Base-by-base conservation (phyloP, 2,888 invertebrate genomes). In the Eledona agricola region DNA sequence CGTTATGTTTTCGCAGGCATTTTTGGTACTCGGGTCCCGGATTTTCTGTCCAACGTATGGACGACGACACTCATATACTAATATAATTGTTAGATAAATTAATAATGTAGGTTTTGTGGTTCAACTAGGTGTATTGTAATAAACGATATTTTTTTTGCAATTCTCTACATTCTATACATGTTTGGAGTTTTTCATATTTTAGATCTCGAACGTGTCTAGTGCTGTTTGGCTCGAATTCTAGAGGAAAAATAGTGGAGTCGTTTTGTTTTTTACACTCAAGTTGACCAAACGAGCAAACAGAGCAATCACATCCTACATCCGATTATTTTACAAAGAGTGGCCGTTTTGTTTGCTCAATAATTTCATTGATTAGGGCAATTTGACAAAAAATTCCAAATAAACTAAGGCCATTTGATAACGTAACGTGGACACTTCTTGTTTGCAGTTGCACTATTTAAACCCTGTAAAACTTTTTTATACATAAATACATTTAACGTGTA, bases 11-110 rank as follows among this genome's bases (percentile, higher is more conserved):
- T 46, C 45, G 53, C 57, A 55, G 54, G 58, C 57, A 59, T 65
- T 62, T 62, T 66, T 59, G 50, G 51, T 42, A 35, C 37, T 47
- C 55, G 66, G 71, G 71, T 72, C 70, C 72, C 70, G 71, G 71
- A 68, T 67, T 63, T 65, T 65, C 65, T 64, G 53, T 59, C 59
- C 58, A 54, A 55, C 59, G 61, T 65, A 68, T 67, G 67, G 58
- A 55, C 57, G 58, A 55, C 57, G 52, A 54, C 67, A 67, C 70
- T 69, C 67, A 67, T 71, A 66, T 68, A 68, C 64, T 66, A 65
- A 62, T 67, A 62, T 71, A 71, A 71, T 72, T 73, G 72, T 74
- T 75, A 75, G 74, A 71, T 74, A 72, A 74, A 73, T 74, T 71
- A 72, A 72, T 70, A 65, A 38, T 70, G 72, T 74, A 74, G 74